These are phyloP conservation scores for Laupala kohalensis DNA, from an alignment of 1,140 invertebrate species.

Conservation along the genomic window DNA sequence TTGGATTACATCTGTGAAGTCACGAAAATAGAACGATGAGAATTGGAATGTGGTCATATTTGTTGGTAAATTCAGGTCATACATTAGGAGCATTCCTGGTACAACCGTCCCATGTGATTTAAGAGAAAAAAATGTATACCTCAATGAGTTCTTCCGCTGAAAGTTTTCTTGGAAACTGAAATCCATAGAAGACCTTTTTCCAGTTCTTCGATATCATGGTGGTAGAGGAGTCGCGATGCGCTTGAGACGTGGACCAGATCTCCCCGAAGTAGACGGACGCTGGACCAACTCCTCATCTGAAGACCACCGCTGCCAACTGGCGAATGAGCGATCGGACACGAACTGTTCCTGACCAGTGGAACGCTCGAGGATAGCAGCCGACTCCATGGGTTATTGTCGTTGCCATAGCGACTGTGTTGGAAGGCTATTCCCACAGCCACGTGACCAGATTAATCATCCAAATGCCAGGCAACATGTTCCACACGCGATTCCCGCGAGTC, in stretches of 20 bases:
- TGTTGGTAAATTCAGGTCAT: too few species aligned
- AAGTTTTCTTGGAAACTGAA: constrained; percentile 19
- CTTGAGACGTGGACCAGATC: too few species aligned
- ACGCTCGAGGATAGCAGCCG: neutral
- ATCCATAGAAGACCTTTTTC: constrained; percentile 21
- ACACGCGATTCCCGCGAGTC: neutral
- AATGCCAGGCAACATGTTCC: neutral
- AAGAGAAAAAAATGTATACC: too few species aligned
- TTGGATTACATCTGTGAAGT: too few species aligned
- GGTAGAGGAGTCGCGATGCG: neutral
- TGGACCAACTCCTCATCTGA: too few species aligned
- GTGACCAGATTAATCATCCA: neutral
- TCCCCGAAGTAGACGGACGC: too few species aligned
- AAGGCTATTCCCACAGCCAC: neutral
- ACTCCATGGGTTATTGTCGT: constrained; percentile 10
- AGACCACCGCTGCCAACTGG: neutral
- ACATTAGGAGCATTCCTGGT: too few species aligned
- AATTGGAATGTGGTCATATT: too few species aligned
- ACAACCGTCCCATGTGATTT: too few species aligned
- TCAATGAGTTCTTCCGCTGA: constrained; percentile 33
- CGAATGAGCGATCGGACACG: neutral
- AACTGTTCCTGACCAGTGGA: neutral
- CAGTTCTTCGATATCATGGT: constrained; percentile 16
- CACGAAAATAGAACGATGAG: too few species aligned
- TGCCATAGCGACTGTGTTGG: constrained; percentile 3